Percentiles rank a stretch among this genome's conserved stretches.
Evolutionary conservation across 2,113 vertebrate species (phyloP).

Genomic region (Saimiri boliviensis): DNA sequence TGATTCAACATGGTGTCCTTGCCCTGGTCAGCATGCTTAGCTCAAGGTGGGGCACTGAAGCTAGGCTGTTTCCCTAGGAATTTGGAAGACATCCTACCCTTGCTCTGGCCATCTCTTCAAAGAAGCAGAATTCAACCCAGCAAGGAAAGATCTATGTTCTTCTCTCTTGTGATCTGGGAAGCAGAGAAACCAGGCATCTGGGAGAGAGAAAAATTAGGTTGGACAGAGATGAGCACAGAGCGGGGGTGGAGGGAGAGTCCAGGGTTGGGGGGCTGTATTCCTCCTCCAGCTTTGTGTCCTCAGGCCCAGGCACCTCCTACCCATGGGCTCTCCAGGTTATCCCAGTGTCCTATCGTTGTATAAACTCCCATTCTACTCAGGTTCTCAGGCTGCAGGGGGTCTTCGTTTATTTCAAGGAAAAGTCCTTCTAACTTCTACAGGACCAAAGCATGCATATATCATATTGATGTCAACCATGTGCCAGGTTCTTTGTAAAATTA

Average conservation of each 20-base stretch:
- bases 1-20: no score
- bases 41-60: neutral
- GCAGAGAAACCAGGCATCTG: neutral
- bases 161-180: neutral
- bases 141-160: neutral
- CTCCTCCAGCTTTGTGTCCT: neutral
- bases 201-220: neutral
- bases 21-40: neutral
- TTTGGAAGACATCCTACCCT: neutral
- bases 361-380: neutral
- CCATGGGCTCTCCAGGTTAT: neutral
- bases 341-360: no score
- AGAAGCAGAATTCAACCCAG: neutral
- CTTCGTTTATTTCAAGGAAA: neutral
- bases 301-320: neutral
- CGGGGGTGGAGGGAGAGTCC: neutral
- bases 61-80: neutral
- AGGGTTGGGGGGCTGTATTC: no score
- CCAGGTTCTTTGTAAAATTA: neutral
- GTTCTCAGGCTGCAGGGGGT: neutral
- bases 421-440: neutral
- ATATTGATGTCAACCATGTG: neutral
- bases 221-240: neutral
- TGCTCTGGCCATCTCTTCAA: neutral
- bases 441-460: neutral